These are phyloP conservation scores for human DNA, from an alignment of 2,113 vertebrate species.

Conservation along the genomic window DNA sequence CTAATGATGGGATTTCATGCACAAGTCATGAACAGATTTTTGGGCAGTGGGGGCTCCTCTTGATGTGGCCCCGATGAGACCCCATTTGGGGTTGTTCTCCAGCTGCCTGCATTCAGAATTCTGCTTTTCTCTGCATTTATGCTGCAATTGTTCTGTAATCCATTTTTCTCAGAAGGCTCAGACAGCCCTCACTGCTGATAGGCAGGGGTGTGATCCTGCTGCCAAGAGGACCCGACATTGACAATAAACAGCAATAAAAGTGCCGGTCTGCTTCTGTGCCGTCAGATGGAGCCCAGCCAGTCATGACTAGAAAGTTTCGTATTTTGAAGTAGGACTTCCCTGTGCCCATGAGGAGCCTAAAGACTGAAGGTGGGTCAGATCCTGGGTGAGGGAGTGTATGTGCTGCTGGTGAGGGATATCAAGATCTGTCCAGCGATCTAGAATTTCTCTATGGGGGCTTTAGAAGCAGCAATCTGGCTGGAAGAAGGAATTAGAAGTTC, in stretches of 20 bases:
- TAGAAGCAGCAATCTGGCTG: not conserved
- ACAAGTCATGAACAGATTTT: not conserved
- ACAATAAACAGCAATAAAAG: slow-evolving; percentile 29
- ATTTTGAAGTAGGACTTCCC: not conserved
- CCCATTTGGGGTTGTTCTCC: not conserved
- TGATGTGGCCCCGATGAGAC: not conserved
- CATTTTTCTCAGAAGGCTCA: slow-evolving; percentile 52
- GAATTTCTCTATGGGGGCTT: not conserved
- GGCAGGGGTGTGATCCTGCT: not conserved
- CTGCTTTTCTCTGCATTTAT: slow-evolving; percentile 21
- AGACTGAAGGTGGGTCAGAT: not conserved
- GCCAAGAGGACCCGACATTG: not conserved
- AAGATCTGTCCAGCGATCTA: not conserved
- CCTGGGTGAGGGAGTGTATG: not conserved
- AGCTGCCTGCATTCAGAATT: not conserved
- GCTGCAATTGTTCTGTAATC: not conserved
- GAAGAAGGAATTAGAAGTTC: not conserved
- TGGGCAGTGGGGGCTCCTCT: not conserved
- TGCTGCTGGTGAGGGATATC: not conserved
- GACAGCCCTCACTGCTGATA: not conserved
- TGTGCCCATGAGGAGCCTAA: not conserved
- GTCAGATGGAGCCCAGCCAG: not conserved
- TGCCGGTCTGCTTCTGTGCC: not conserved
- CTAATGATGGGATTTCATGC: not conserved
- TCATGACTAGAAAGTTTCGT: slow-evolving; percentile 25